phyloP scores from a whole-genome alignment of 2,113 vertebrate species.

The Alectura lathami region DNA sequence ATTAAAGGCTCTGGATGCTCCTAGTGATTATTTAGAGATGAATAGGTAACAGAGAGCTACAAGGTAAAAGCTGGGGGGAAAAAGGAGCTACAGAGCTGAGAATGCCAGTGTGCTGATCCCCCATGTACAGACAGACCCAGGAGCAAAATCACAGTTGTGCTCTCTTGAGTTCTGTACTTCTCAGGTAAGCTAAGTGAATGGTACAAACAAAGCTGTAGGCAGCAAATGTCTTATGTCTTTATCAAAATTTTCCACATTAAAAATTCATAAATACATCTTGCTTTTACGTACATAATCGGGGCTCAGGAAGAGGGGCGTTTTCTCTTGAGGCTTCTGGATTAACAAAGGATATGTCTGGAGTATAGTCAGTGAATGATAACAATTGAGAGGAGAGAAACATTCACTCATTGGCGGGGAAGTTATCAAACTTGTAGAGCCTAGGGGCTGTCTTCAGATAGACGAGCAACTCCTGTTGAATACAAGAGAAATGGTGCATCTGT shows the following conservation, averaged over 20 bases:
- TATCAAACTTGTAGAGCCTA: slow-evolving; percentile 9
- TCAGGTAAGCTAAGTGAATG: neutral
- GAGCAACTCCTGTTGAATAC: neutral
- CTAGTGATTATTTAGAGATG: neutral
- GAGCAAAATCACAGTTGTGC: accelerated
- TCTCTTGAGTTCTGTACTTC: neutral
- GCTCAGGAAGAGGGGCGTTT: neutral
- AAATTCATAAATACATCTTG: neutral
- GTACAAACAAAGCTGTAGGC: neutral
- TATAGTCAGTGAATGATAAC: neutral
- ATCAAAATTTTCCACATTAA: neutral
- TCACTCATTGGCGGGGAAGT: neutral
- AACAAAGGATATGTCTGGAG: neutral
- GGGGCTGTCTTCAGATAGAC: neutral
- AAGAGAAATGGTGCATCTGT: neutral
- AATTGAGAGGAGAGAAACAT: neutral
- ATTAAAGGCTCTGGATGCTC: neutral
- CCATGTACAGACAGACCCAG: accelerated
- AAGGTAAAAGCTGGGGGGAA: accelerated
- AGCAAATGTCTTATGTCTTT: neutral
- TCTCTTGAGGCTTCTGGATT: neutral
- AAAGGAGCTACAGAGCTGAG: neutral
- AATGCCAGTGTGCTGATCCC: neutral
- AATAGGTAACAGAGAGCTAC: neutral
- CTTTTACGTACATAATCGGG: neutral